phyloP scores from a whole-genome alignment of 2,888 invertebrate genomes.

The Epirrita christyi region DNA sequence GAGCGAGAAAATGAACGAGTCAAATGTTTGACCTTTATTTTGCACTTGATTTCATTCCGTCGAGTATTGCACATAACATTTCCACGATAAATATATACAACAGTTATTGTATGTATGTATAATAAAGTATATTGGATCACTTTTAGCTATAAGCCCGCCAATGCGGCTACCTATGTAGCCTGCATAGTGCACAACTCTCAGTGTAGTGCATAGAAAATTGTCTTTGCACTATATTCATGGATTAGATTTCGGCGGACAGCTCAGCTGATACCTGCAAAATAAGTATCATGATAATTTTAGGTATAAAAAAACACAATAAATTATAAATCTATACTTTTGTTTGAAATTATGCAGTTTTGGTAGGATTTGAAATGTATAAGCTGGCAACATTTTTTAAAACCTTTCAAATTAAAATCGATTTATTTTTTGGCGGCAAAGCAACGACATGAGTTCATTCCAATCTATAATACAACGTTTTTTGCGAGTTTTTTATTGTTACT shows the following conservation, averaged over 20 bases:
- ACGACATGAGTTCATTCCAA: not conserved
- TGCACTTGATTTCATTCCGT: conserved; percentile 57
- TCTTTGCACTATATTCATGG: conserved; percentile 52
- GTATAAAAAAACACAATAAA: not conserved
- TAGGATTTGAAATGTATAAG: conserved; percentile 6
- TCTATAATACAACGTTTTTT: not conserved
- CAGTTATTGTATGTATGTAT: conserved; percentile 51
- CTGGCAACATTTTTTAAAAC: too few relatives aligned
- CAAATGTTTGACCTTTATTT: conserved; percentile 45
- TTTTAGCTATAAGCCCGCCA: conserved; percentile 40
- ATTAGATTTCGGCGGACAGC: conserved; percentile 64
- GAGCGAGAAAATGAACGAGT: conserved; percentile 52
- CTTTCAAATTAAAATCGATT: not conserved
- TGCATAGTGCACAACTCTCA: conserved; percentile 17
- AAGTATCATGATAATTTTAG: not conserved
- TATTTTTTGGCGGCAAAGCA: not conserved
- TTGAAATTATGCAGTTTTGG: too few relatives aligned
- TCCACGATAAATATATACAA: conserved; percentile 64
- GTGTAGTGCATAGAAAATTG: conserved; percentile 39
- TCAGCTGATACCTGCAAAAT: conserved; percentile 58
- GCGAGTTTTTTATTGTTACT: too few relatives aligned
- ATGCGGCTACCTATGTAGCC: conserved; percentile 32
- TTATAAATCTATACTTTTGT: too few relatives aligned
- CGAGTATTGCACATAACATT: conserved; percentile 69
- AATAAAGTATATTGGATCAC: conserved; percentile 42